Base-by-base conservation (phyloP, 2,888 invertebrate genomes). In the Heliconius hortense region DNA sequence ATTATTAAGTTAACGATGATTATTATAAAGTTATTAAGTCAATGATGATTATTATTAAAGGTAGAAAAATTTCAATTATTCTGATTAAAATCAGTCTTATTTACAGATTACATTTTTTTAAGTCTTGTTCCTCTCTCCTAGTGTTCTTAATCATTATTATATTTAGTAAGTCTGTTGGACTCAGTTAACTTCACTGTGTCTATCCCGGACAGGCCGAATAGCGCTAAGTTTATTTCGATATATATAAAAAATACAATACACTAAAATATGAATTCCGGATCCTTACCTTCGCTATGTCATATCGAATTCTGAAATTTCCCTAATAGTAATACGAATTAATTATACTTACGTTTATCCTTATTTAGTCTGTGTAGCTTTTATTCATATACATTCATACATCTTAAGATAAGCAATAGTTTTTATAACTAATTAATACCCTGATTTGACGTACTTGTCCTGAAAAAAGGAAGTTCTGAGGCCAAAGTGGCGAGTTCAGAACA, bases 41-140 rank as follows among this genome's bases (percentile, higher is more conserved):
- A 11, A 60, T 60, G 13, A 31, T 31, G 18, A 63, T n/a, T 31
- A 63, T 8, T n/a, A 31, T 7, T 21, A 63, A 31, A 21, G 21
- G 15, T 63, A 18, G 5, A 28, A 15, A 11, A 59, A 24, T 59
- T 7, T 5, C 4, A 13, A 60, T 60, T 60, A 60, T 26, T 35
- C 35, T 35, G 35, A 35, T 35, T 35, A 10, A 35, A 35, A 35
- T 35, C 35, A 60, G 21, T 63, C 2, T 31, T 10, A 31, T 18
- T 31, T 63, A 31, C 28, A 63, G 18, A 31, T 21, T 28, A 21
- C 35, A 35, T 31, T 15, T 18, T 63, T 62, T 62, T 63, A 8
- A 63, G 31, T 63, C 63, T 63, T 63, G 35, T 8, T 21, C n/a
- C 63, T 63, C 63, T 63, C 63, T 21, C 28, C 28, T 63, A 35